A percentile compares a stretch with the other conserved stretches of the same genome.
Evolutionary conservation across 2,113 vertebrate species (phyloP).

Genomic region (Centropus bengalensis): DNA sequence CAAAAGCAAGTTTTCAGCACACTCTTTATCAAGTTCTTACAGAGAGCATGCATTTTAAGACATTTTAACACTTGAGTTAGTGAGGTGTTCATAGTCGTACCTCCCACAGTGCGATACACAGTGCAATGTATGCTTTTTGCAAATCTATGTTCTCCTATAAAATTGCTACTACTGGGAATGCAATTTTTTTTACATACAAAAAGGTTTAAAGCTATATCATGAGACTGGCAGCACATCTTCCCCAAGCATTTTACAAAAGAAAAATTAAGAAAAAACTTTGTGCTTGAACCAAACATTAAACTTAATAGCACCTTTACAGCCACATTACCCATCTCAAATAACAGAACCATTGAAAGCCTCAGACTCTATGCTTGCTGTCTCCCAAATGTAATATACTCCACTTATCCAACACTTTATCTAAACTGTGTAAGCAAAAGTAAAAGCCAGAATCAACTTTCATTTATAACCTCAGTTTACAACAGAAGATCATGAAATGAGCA

Average conservation of each 20-base stretch:
- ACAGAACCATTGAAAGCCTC: background rate
- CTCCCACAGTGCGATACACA: background rate
- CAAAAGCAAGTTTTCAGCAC: background rate
- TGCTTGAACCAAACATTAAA: background rate
- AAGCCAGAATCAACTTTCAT: background rate
- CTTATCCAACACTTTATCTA: background rate
- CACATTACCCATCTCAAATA: background rate
- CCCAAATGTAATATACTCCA: background rate
- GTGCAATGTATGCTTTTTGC: background rate
- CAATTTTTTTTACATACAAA: background rate
- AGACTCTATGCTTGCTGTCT: background rate
- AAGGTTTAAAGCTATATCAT: background rate
- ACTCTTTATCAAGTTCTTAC: background rate
- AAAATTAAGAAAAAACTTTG: background rate
- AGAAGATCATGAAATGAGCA: background rate
- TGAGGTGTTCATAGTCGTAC: background rate
- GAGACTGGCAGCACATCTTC: background rate
- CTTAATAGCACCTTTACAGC: background rate
- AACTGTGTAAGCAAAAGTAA: background rate
- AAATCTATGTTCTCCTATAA: background rate
- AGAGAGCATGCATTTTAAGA: background rate
- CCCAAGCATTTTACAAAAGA: background rate
- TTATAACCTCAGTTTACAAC: background rate
- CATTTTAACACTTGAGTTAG: background rate
- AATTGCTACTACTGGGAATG: background rate